Evolutionary conservation across 2,888 invertebrate species (phyloP), one percentile per base, ranked within the genome.

Genomic region (Calliopum simillimum): DNA sequence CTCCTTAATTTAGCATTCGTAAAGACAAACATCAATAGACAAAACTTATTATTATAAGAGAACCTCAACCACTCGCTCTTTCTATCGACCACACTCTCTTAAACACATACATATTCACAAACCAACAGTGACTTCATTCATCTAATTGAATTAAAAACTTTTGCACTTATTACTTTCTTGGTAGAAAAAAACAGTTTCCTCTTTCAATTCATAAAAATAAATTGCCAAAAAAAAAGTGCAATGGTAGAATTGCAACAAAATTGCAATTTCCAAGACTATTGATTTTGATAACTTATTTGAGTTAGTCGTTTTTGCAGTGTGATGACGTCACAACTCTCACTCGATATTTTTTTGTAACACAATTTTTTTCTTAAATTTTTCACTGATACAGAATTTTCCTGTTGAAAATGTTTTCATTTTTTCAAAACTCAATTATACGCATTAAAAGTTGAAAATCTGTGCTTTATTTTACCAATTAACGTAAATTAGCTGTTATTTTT

Each of bases 341-440:
- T 70, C 49, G 56, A 51, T 61, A 47, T 61, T 68, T 59, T 58
- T 25, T 44, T 56, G 51, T 59, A 51, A 23, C 25, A 55, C 75
- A 75, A 76, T 73, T 74, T 77, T 78, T 73, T 70, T 76, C 73
- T 71, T 73, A 55, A 64, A 77, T 59, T 71, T 73, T 70, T 55
- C 51, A 63, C 23, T 33, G 70, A 73, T 77, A 75, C 69, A 73
- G 71, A 75, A 68, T 71, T 72, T 75, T 75, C 68, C n/a, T 41
- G 12, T 43, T 21, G 14, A 3, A 14, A 41, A 63, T 51, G 23
- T 49, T 13, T 16, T 19, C 11, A 5, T 21, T 14, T 8, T 23
- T 21, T 13, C 23, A 23, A 21, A 43, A 41, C 25, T 6, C 12
- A 53, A 19, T 51, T 58, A 33, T n/a, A 47, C n/a, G 19, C 3